Conservation (phyloP, 2,113 vertebrate species). For the Sitta europaea region DNA sequence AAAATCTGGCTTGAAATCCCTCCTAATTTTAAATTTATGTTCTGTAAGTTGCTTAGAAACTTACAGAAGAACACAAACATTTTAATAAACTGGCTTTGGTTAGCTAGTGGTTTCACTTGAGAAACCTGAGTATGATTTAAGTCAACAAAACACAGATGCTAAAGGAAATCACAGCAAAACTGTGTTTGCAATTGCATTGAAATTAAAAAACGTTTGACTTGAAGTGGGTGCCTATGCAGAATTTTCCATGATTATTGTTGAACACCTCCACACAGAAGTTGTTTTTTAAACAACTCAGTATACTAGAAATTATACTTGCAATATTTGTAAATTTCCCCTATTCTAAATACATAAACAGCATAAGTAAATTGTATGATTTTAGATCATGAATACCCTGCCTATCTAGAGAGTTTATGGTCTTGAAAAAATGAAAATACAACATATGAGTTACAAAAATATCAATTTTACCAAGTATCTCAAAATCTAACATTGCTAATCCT, state of each 20-base stretch:
- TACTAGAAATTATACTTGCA: not conserved
- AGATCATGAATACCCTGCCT: not conserved
- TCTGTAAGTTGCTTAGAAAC: not conserved
- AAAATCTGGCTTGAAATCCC: not conserved
- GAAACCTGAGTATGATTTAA: slow-evolving; percentile 21
- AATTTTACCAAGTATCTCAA: not conserved
- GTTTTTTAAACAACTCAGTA: not conserved
- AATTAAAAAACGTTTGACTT: not conserved
- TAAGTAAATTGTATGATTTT: not conserved
- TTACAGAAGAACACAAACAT: not conserved
- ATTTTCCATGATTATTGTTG: not conserved
- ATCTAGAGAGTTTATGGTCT: not conserved
- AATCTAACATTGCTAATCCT: not conserved
- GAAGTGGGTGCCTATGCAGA: not conserved
- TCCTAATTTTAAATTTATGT: not conserved
- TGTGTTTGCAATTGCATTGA: slow-evolving; percentile 23
- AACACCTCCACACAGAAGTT: not conserved
- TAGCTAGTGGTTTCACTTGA: slow-evolving; percentile 20
- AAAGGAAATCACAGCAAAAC: slow-evolving; percentile 24
- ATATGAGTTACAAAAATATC: not conserved
- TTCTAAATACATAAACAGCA: not conserved
- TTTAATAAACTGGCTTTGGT: not conserved
- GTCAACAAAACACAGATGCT: slow-evolving; percentile 28
- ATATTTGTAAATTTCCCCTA: not conserved
- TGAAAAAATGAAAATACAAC: not conserved